Base-by-base conservation (phyloP, 2,888 invertebrate species). In the Crocallis elinguaria region DNA sequence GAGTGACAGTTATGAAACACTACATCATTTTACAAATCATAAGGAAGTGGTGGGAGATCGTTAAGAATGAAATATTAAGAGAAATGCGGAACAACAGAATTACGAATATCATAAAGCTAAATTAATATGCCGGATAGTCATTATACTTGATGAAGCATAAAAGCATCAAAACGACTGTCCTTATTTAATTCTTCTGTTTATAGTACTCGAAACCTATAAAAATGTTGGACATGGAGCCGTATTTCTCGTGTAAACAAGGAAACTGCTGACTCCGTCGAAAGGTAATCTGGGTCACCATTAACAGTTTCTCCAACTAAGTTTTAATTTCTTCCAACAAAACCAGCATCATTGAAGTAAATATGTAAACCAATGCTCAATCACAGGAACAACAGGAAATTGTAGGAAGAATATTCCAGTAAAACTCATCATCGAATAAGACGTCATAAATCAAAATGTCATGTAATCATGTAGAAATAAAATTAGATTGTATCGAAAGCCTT, bases 251-350 rank as follows among this genome's bases (percentile, higher is more conserved):
- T 79, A 81, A 84, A 83, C 77, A 83, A 80, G 84, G 76, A 83
- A 80, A 69, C 64, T 67, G 60, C 66, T 59, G 71, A 73, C 74
- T 72, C 75, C 72, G 46, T 55, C 62, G 60, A 48, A 33, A 59
- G 58, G 64, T 60, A 66, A 86, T 79, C 75, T 84, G 74, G 86
- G 85, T 81, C 82, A 75, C 65, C 71, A 75, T 76, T 71, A 77
- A 81, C 46, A 76, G 68, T 75, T 84, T 80, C 79, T 73, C 76
- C 77, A 23, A 78, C 78, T n/a, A n/a, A n/a, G n/a, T n/a, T n/a
- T n/a, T n/a, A n/a, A 77, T 79, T 73, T 81, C 75, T 78, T 79
- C 81, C 77, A 74, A 75, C 77, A 76, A 72, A 78, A 75, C 16
- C 29, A 33, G 19, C 12, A 43, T 23, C 25, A 8, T 32, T 32